Evolutionary conservation across 2,113 vertebrate genomes (phyloP).

Genomic region (Benitochromis conjunctus): DNA sequence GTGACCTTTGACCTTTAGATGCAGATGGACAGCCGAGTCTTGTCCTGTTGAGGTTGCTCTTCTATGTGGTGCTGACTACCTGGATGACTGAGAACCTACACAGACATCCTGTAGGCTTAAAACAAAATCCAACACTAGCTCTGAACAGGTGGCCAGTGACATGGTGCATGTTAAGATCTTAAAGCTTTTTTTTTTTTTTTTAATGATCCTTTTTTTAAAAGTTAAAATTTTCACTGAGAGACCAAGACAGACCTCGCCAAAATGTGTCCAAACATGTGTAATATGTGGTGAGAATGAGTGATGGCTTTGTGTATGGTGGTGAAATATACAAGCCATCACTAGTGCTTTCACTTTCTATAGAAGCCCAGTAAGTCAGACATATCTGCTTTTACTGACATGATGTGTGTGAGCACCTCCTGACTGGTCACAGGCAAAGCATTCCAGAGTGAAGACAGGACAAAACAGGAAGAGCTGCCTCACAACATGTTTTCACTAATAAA

Average conservation of each 20-base stretch:
- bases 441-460: background rate
- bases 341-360: background rate
- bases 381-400: slow-evolving; percentile 7
- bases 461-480: background rate
- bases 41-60: no score
- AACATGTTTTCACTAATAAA: background rate
- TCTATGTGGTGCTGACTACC: no score
- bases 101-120: background rate
- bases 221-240: background rate
- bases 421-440: background rate
- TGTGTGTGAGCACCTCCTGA: background rate
- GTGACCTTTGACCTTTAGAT: no score
- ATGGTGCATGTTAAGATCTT: background rate
- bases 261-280: background rate
- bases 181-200: background rate
- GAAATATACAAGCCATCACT: background rate
- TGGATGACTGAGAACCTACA: no score
- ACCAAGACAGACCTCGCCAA: background rate
- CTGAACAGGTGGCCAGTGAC: accelerated
- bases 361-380: background rate
- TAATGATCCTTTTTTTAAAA: background rate
- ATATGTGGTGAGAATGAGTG: background rate
- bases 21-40: no score
- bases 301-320: background rate
- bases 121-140: background rate